These are phyloP conservation scores for Chromoteleia sp. DNA, from an alignment of 2,888 invertebrate genomes.

Conservation along the genomic window DNA sequence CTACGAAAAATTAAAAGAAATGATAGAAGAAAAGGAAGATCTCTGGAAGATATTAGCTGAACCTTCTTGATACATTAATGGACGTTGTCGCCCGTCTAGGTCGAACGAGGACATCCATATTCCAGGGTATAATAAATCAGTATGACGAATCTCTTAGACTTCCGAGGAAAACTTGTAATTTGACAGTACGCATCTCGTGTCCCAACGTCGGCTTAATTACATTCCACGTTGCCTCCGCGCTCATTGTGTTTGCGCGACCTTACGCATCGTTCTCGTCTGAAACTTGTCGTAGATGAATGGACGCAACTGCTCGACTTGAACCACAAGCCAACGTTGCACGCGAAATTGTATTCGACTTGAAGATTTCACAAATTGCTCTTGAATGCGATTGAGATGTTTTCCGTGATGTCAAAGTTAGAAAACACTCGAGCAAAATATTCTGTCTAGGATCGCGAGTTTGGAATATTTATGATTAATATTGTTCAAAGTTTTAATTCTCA, in stretches of 20 bases:
- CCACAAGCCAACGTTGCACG: conserved; percentile 22
- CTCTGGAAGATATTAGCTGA: conserved; percentile 34
- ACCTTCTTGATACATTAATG: conserved; percentile 57
- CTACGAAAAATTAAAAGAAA: not conserved
- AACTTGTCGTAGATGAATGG: conserved; percentile 70
- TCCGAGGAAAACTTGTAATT: conserved; percentile 71
- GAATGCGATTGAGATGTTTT: conserved; percentile 53
- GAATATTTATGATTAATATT: no score
- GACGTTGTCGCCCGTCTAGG: conserved; percentile 46
- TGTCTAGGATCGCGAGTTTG: no score
- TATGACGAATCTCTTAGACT: conserved; percentile 69
- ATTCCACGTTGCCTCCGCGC: conserved; percentile 68
- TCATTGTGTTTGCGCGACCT: conserved; percentile 70
- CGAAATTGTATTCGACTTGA: conserved; percentile 48
- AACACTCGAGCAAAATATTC: no score
- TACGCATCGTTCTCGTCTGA: conserved; percentile 61
- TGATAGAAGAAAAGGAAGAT: conserved; percentile 1
- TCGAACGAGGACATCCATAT: conserved; percentile 68
- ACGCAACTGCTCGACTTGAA: conserved; percentile 59
- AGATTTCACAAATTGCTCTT: conserved; percentile 55
- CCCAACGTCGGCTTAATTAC: conserved; percentile 69
- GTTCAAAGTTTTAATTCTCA: no score
- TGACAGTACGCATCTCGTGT: conserved; percentile 71
- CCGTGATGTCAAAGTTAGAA: conserved; percentile 23
- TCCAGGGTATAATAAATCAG: conserved; percentile 71